Base-by-base conservation (phyloP, 2,113 vertebrate species). In the Barnardius zonarius region DNA sequence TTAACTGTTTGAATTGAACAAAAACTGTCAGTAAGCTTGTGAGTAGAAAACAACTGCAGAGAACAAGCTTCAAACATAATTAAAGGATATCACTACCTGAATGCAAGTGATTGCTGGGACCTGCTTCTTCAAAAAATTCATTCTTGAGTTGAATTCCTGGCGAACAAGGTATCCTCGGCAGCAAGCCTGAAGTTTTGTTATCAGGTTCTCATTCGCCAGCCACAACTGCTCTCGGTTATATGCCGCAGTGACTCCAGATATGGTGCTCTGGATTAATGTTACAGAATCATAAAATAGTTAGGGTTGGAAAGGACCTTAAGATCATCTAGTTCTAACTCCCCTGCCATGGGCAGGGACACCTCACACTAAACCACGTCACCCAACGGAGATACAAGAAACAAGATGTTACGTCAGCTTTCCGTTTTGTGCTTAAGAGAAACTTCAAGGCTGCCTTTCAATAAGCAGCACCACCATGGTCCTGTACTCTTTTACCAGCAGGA, bases 211-310 rank as follows among this genome's bases (percentile, higher is more conserved):
- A 3, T 99, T 99, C 96, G 99, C 99, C 88, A 99, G 95, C 99
- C 99, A 99, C 55, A 99, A 94, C 97, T 99, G 99, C 69, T 99
- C 99, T n/a, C 99, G 97, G 95, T 99, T 99, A 86, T 99, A 99
- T 0, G 99, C 99, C 0, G 98, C 98, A 2, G 99, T 99, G 80
- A 99, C 99, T 41, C 99, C 99, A 0, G 99, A 99, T 86, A 99
- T 99, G 86, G 98, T 98, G 17, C 97, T 98, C 98, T 98, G 76
- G 18, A 93, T 70, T 78, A 41, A 31, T 0, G 20, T 93, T n/a
- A 59, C 5, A 59, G 33, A 35, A 59, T 24, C 57, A 24, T 59
- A 35, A 23, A 59, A 59, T 24, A 59, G 57, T 35, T 59, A 59
- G 22, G 57, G 57, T 35, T 16, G 13, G n/a, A 59, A 59, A 59